These are phyloP conservation scores for Phymatocera aterrima DNA, from an alignment of 2,888 invertebrate species.

Conservation along the genomic window DNA sequence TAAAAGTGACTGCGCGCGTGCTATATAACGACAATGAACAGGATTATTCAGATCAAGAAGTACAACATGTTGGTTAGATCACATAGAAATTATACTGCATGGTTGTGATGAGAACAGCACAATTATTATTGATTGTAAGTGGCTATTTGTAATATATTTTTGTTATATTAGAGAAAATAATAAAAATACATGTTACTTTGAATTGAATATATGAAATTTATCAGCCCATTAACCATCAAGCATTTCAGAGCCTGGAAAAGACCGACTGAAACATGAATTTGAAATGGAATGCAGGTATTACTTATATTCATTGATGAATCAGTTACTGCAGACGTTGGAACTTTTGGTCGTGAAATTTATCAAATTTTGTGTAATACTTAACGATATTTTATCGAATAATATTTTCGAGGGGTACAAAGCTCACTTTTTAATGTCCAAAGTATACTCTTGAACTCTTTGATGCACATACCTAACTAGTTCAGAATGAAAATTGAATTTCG, in stretches of 20 bases:
- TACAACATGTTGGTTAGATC: conserved; percentile 40
- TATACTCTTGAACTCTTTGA: background rate
- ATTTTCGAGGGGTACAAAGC: background rate
- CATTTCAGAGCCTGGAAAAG: too few relatives aligned
- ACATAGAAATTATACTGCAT: conserved; percentile 36
- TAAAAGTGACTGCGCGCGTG: background rate
- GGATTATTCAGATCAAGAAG: conserved; percentile 9
- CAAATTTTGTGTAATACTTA: too few relatives aligned
- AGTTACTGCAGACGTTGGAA: background rate
- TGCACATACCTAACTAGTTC: background rate
- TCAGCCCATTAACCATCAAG: background rate
- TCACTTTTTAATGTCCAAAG: background rate
- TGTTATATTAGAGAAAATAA: conserved; percentile 43
- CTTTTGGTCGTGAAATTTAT: too few relatives aligned
- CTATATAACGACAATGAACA: background rate
- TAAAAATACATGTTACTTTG: conserved; percentile 37
- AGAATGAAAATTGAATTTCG: background rate
- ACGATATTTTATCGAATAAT: too few relatives aligned
- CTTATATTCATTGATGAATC: background rate
- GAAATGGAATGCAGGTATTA: background rate
- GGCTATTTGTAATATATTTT: conserved; percentile 47
- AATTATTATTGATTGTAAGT: conserved; percentile 42
- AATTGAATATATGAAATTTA: background rate
- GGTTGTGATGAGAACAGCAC: conserved; percentile 43
- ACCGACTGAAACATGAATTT: too few relatives aligned